These are phyloP conservation scores for Archips xylosteana DNA, from an alignment of 2,888 invertebrate genomes.

Conservation along the genomic window DNA sequence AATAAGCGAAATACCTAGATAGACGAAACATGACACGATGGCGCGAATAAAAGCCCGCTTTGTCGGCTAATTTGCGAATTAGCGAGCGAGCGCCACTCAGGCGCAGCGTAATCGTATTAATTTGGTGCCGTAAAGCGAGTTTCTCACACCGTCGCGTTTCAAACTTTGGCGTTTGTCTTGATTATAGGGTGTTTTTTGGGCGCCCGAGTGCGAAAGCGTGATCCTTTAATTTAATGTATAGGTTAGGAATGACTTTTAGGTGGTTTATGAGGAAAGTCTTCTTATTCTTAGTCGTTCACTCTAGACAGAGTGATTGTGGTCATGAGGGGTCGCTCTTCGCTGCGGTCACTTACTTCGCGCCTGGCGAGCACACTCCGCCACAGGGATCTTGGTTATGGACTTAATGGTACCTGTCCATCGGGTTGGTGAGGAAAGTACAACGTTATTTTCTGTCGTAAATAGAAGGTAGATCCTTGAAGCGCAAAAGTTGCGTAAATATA, in stretches of 20 bases:
- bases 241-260: background rate
- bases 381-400: too few species aligned
- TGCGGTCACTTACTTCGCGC: too few species aligned
- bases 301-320: too few species aligned
- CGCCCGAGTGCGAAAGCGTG: background rate
- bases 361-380: too few species aligned
- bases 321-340: too few species aligned
- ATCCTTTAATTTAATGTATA: background rate
- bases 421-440: too few species aligned
- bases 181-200: constrained; percentile 20
- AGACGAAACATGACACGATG: constrained; percentile 63
- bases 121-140: constrained; percentile 63
- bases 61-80: constrained; percentile 79
- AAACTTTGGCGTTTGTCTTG: constrained; percentile 42
- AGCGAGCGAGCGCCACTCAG: constrained; percentile 72
- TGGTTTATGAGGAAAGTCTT: background rate
- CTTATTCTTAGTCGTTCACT: too few species aligned
- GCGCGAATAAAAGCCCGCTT: constrained; percentile 69
- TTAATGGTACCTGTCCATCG: too few species aligned
- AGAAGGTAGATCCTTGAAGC: too few species aligned
- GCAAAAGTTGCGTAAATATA: too few species aligned
- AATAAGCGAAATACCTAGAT: constrained; percentile 63
- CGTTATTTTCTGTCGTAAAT: too few species aligned
- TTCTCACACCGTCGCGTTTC: constrained; percentile 49
- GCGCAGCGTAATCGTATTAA: constrained; percentile 76